A percentile compares a stretch with the other conserved stretches of the same genome.
Conservation (phyloP, 2,113 vertebrate genomes). For the Perca fluviatilis region DNA sequence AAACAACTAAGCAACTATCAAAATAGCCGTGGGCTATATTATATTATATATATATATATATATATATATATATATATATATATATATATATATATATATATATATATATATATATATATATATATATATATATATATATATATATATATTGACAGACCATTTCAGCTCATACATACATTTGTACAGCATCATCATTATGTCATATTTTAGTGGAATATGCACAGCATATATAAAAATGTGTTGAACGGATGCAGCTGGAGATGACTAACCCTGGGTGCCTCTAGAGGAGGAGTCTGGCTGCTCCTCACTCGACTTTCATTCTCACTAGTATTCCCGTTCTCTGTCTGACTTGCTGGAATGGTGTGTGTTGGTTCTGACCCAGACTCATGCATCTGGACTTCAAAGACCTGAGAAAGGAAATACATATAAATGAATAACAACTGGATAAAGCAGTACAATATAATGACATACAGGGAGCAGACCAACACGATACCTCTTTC, state of each 20-base stretch:
- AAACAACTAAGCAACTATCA: background rate
- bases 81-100: too few relatives aligned
- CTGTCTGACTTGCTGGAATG: slow-evolving; percentile 77
- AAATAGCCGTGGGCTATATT: too few relatives aligned
- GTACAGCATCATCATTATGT: too few relatives aligned
- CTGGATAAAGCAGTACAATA: slow-evolving; percentile 1
- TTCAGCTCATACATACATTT: background rate
- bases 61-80: too few relatives aligned
- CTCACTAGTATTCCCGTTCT: slow-evolving; percentile 72
- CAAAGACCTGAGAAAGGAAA: slow-evolving; percentile 72
- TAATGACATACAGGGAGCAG: background rate
- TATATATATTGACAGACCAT: background rate
- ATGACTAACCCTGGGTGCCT: slow-evolving; percentile 76
- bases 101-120: too few relatives aligned
- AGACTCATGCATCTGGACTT: slow-evolving; percentile 87
- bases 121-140: too few relatives aligned
- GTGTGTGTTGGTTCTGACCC: slow-evolving; percentile 83
- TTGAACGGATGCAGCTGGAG: slow-evolving; percentile 17
- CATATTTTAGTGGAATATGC: background rate
- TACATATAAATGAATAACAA: slow-evolving; percentile 11
- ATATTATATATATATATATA: too few relatives aligned
- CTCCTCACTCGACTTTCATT: slow-evolving; percentile 79
- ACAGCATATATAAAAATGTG: background rate
- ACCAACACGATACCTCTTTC: background rate
- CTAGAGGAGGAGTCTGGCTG: slow-evolving; percentile 70